Conservation (phyloP, 2,888 invertebrate species). For the Galeruca laticollis region DNA sequence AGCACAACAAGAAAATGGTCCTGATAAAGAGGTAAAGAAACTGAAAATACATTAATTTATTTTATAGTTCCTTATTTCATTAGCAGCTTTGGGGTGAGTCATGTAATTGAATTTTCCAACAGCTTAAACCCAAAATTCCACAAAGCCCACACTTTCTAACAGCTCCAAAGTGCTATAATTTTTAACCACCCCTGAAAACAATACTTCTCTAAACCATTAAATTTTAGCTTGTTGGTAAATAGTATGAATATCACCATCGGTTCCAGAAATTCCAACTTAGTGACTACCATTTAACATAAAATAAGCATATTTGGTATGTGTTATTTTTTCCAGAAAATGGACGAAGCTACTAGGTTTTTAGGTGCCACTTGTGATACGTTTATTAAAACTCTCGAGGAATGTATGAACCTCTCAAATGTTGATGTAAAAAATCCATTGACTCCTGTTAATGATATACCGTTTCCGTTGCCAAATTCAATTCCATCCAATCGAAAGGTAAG, state of each 20-base stretch:
- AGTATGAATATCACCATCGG: no score
- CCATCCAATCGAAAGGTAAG: conserved; percentile 56
- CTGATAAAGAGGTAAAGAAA: conserved; percentile 60
- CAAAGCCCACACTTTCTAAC: no score
- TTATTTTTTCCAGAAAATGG: conserved; percentile 72
- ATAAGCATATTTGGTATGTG: background rate
- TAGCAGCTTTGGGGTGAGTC: no score
- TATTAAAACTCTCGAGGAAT: conserved; percentile 84
- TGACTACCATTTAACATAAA: no score
- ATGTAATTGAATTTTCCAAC: no score
- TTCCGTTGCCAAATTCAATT: conserved; percentile 54
- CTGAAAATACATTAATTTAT: background rate
- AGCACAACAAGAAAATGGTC: conserved; percentile 71
- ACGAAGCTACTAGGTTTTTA: conserved; percentile 79
- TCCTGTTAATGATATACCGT: conserved; percentile 52
- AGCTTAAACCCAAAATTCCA: no score
- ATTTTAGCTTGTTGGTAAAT: no score
- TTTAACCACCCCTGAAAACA: no score
- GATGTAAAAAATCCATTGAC: conserved; percentile 45
- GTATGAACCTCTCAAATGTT: conserved; percentile 74
- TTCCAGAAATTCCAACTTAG: no score
- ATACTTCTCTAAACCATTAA: no score
- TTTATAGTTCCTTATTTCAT: no score
- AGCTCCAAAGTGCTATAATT: no score
- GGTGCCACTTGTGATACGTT: conserved; percentile 87